Evolutionary conservation across 2,888 invertebrate species (phyloP).

Genomic region (Mesorhabditis sp.): DNA sequence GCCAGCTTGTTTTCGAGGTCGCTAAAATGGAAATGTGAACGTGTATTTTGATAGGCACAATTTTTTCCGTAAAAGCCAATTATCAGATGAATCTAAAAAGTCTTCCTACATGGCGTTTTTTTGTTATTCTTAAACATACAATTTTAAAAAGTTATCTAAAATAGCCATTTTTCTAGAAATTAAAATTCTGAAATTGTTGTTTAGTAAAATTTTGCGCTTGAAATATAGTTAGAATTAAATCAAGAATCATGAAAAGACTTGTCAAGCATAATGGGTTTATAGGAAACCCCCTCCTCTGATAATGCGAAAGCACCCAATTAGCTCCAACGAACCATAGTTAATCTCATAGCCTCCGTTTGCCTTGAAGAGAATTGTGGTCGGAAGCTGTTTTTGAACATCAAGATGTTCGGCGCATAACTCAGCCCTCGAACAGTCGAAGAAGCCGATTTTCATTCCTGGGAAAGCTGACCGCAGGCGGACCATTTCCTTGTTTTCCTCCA

Average conservation of each 20-base stretch:
- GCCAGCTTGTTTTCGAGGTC: background rate
- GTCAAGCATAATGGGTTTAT: too few species aligned
- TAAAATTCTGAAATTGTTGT: too few species aligned
- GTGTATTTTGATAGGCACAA: background rate
- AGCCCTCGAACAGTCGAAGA: constrained; percentile 60
- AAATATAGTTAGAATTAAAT: too few species aligned
- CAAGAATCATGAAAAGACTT: too few species aligned
- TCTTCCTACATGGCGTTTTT: too few species aligned
- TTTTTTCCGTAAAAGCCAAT: background rate
- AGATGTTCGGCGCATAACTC: constrained; percentile 60
- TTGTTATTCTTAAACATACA: too few species aligned
- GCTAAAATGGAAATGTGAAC: constrained; percentile 50
- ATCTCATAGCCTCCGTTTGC: constrained; percentile 74
- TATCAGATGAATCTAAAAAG: too few species aligned
- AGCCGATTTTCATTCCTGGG: constrained; percentile 28
- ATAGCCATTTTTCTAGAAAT: too few species aligned
- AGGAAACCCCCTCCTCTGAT: too few species aligned
- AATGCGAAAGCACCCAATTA: too few species aligned
- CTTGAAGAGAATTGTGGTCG: constrained; percentile 74
- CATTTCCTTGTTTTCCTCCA: constrained; percentile 22
- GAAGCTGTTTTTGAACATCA: constrained; percentile 62
- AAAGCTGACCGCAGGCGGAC: constrained; percentile 19
- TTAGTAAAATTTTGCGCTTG: too few species aligned
- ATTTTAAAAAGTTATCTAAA: too few species aligned
- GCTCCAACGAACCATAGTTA: constrained; percentile 65